phyloP scores from a whole-genome alignment of 2,888 invertebrate species.

The Zele albiditarsus region DNA sequence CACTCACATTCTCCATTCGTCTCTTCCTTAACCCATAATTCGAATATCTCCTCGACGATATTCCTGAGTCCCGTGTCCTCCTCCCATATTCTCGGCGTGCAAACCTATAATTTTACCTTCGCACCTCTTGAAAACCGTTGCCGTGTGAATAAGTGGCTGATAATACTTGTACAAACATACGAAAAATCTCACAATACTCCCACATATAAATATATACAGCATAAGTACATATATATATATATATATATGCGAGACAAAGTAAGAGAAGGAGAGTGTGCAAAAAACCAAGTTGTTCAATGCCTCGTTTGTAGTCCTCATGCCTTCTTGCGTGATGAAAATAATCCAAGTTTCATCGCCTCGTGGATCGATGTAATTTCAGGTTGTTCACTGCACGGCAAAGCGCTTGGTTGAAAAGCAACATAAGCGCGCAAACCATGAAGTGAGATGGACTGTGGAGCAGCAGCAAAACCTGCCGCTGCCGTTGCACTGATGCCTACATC shows the following conservation, averaged over 20 bases:
- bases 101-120: conserved; percentile 45
- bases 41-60: conserved; percentile 36
- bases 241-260: not conserved
- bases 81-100: conserved; percentile 35
- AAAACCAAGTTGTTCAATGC: conserved; percentile 9
- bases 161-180: conserved; percentile 45
- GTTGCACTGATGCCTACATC: conserved; percentile 4
- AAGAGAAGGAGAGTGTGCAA: not conserved
- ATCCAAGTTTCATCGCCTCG: conserved; percentile 44
- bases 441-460: not conserved
- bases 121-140: conserved; percentile 45
- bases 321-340: conserved; percentile 45
- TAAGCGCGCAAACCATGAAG: conserved; percentile 11
- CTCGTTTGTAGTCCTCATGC: conserved; percentile 34
- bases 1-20: not conserved
- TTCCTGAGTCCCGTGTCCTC: conserved; percentile 41
- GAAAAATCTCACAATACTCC: conserved; percentile 29
- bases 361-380: conserved; percentile 46
- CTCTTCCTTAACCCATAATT: conserved; percentile 41
- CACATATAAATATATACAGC: not conserved
- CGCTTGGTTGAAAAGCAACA: conserved; percentile 10
- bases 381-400: conserved; percentile 44
- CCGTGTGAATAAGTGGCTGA: conserved; percentile 45
- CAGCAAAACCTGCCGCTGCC: conserved; percentile 20
- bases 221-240: conserved; percentile 13